phyloP scores from a whole-genome alignment of 2,888 invertebrate species.

The Amphipoea oculea region DNA sequence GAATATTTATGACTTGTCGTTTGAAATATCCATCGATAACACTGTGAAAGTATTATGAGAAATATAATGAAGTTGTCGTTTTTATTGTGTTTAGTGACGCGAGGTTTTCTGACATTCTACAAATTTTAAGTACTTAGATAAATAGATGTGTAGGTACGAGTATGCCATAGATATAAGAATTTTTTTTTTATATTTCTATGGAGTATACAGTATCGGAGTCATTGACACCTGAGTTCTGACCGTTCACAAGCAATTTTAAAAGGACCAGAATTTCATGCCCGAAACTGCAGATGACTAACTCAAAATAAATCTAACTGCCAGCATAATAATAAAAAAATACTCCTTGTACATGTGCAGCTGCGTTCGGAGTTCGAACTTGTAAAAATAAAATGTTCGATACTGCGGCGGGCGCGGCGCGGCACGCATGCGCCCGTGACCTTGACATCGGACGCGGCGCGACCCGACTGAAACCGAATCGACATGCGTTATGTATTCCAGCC shows the following conservation, averaged over 20 bases:
- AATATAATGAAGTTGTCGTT: conserved; percentile 7
- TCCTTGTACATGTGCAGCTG: conserved; percentile 56
- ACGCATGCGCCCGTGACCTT: conserved; percentile 81
- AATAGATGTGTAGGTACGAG: no score
- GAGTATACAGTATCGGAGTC: background rate
- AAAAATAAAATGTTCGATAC: conserved; percentile 70
- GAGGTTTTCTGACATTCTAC: background rate
- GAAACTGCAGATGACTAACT: conserved; percentile 38
- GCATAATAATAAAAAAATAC: conserved; percentile 36
- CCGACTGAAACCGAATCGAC: conserved; percentile 56
- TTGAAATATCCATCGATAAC: conserved; percentile 28
- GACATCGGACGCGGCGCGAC: conserved; percentile 73
- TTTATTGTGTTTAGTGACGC: conserved; percentile 9
- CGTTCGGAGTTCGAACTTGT: conserved; percentile 61
- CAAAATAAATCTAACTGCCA: conserved; percentile 25
- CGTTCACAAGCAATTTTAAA: background rate
- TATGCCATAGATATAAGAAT: no score
- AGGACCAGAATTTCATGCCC: conserved; percentile 1
- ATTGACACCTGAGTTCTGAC: background rate
- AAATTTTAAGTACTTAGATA: no score
- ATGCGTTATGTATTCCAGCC: conserved; percentile 35
- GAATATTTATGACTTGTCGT: conserved; percentile 18
- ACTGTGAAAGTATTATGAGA: conserved; percentile 14
- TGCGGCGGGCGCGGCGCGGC: conserved; percentile 59
- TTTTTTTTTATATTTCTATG: no score